Evolutionary conservation across 53 echinoderm and acorn worm species (phyloP).

Genomic region (Holothuria leucospilota): DNA sequence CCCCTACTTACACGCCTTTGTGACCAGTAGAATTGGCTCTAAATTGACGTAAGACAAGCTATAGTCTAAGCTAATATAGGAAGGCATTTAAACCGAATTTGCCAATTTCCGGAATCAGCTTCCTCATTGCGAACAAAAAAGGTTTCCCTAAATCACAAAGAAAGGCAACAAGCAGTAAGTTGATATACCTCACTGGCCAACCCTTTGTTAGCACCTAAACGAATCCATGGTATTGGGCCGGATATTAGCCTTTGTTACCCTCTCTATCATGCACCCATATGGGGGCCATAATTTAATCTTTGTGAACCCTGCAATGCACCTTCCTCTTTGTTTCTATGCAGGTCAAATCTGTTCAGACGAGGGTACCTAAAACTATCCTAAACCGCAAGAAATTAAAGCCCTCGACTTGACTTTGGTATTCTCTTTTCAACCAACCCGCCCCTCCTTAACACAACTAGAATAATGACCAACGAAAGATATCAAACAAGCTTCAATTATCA

Average conservation of each 20-base stretch:
- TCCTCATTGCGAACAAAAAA: conserved; percentile 4
- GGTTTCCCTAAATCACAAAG: neutral
- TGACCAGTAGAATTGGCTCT: too few relatives aligned
- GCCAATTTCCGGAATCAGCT: conserved; percentile 27
- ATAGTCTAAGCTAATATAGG: conserved; percentile 8
- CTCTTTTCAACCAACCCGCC: neutral
- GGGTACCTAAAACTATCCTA: neutral
- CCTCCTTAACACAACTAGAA: neutral
- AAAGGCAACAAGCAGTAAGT: neutral
- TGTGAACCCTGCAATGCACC: conserved; percentile 11
- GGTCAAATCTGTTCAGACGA: too few relatives aligned
- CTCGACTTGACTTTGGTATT: neutral
- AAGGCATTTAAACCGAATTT: conserved; percentile 37
- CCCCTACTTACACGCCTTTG: too few relatives aligned
- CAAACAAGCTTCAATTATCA: conserved; percentile 11
- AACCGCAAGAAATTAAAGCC: conserved; percentile 16
- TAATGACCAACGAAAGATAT: conserved; percentile 21
- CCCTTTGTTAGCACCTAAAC: too few relatives aligned
- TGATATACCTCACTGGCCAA: too few relatives aligned
- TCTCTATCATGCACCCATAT: conserved; percentile 24
- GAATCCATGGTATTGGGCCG: too few relatives aligned
- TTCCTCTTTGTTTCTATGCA: conserved; percentile 11
- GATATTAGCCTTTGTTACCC: conserved; percentile 9
- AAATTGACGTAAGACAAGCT: too few relatives aligned
- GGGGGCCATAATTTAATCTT: conserved; percentile 37